A percentile compares a stretch with the other conserved stretches of the same genome.
These are phyloP conservation scores for Caenorhabditis wallacei DNA, from an alignment of 2,888 invertebrate genomes.

Conservation along the genomic window DNA sequence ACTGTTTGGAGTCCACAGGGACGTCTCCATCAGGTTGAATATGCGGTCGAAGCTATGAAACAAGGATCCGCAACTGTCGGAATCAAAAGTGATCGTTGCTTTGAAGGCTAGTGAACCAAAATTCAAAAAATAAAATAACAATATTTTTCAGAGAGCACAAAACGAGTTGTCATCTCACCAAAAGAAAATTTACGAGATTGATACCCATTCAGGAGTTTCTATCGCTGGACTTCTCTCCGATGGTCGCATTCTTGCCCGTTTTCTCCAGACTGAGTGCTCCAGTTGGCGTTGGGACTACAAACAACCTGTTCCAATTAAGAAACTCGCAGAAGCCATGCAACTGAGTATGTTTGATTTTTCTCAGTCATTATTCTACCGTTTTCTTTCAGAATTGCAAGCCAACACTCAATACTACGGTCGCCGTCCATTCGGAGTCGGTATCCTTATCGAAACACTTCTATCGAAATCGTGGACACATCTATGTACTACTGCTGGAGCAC, in stretches of 20 bases:
- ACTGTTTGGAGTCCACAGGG: conserved; percentile 99
- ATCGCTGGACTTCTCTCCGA: conserved; percentile 97
- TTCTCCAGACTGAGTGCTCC: conserved; percentile 94
- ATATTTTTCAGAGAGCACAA: conserved; percentile 88
- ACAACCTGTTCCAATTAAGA: conserved; percentile 73
- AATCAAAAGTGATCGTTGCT: conserved; percentile 94
- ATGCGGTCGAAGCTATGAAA: conserved; percentile 99
- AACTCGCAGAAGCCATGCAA: conserved; percentile 73
- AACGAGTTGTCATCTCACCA: conserved; percentile 98
- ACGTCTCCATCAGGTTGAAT: conserved; percentile 90
- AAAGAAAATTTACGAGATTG: conserved; percentile 96
- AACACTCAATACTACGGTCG: conserved; percentile 98
- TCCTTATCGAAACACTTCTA: conserved; percentile 96
- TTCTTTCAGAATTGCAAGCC: conserved; percentile 89
- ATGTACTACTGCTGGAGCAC: conserved; percentile 61
- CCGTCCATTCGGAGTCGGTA: conserved; percentile 96
- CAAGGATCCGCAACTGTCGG: conserved; percentile 97
- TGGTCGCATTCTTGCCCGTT: conserved; percentile 92
- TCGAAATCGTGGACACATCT: conserved; percentile 89
- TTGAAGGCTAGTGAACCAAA: conserved; percentile 88
- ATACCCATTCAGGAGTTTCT: conserved; percentile 95
- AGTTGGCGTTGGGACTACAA: conserved; percentile 95
- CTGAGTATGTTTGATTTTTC: conserved; percentile 76
- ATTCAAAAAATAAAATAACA: not conserved
- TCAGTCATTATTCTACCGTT: too few relatives aligned